Evolutionary conservation across 2,888 invertebrate species (phyloP), one percentile per base, ranked within the genome.

Genomic region (Diaperis boleti): DNA sequence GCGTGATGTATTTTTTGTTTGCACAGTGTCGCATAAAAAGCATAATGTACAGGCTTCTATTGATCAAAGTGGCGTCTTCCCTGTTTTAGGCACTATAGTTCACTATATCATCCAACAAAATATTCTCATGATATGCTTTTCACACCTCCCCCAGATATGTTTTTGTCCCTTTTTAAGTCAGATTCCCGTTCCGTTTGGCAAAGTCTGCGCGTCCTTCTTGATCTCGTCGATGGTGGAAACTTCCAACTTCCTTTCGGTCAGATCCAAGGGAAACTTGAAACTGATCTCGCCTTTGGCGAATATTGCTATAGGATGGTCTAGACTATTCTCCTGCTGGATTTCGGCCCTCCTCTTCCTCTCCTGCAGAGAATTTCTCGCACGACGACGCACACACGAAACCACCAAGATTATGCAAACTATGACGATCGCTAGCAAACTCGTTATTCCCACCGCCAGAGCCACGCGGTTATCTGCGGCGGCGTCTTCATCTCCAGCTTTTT

Each of bases 381-480:
- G 87, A 67, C 89, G 86, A 60, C 88, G 87, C 37, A 89, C 85
- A 70, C 90, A 88, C 72, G 89, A 91, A 50, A 90, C 82, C 1
- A 79, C 82, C 52, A 83, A 82, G 14, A 78, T 76, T 60, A 81
- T 78, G 18, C 83, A 81, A 37, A 85, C 77, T 29, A 85, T 75
- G 11, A 84, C 76, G 59, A 85, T 84, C 1, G 87, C 83, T 29
- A 86, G 69, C 60, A 81, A 75, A 62, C 72, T 72, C 75, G 72
- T 62, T 31, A 74, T 85, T 83, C 79, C 88, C 83, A 75, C 83
- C 83, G 82, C 35, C 76, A 86, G 75, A 80, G 85, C 76, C 15
- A 82, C 18, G 80, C 81, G 77, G 56, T 73, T 81, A 70, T 83
- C 82, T 66, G 82, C 80, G n/a, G 71, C 62, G 49, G 67, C 67